These are phyloP conservation scores for Bubo blakistoni DNA, from an alignment of 2,113 vertebrate genomes.

Conservation along the genomic window DNA sequence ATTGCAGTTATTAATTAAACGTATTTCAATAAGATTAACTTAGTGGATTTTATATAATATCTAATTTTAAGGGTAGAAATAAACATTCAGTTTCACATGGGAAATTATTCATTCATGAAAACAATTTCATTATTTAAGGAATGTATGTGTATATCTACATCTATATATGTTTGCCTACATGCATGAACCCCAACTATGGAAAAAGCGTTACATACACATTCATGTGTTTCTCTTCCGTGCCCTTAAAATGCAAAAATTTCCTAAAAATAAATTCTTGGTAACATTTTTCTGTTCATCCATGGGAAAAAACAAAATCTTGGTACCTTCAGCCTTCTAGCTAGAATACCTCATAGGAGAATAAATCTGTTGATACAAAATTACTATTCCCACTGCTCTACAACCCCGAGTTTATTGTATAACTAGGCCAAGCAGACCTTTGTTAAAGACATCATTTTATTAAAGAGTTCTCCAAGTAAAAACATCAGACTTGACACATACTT, in stretches of 20 bases:
- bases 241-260: neutral
- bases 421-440: neutral
- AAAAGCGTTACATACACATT: neutral
- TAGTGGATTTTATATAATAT: neutral
- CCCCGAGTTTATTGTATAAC: neutral
- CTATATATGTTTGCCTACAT: fast-evolving
- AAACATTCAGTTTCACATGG: neutral
- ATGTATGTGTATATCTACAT: fast-evolving
- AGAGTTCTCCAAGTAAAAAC: neutral
- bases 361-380: neutral
- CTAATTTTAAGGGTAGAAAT: neutral
- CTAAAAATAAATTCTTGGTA: neutral
- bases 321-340: neutral
- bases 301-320: neutral
- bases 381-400: neutral
- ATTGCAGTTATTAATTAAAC: neutral
- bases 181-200: neutral
- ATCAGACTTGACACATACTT: neutral
- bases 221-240: neutral
- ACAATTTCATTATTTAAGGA: neutral
- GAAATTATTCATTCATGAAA: constrained; percentile 1
- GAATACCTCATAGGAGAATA: neutral
- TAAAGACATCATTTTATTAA: neutral
- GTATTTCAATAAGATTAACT: neutral
- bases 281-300: neutral